A percentile compares a stretch with the other conserved stretches of the same genome.
phyloP scores from a whole-genome alignment of 2,113 vertebrate genomes.

The Uria aalge region DNA sequence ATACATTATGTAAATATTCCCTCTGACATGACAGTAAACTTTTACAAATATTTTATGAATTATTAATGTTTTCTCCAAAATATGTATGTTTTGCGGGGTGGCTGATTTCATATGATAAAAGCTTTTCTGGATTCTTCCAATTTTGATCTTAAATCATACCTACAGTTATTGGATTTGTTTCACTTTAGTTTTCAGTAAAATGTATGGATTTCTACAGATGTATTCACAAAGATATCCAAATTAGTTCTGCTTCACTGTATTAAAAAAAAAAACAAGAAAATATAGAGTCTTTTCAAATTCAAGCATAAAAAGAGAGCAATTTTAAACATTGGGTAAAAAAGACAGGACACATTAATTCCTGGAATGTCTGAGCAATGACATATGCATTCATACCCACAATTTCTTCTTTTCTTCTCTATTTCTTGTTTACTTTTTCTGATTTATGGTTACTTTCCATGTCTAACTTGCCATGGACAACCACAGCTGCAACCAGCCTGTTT shows the following conservation, averaged over 20 bases:
- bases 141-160: neutral
- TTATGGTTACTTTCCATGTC: neutral
- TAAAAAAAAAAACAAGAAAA: neutral
- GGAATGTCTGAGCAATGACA: neutral
- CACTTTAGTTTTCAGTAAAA: neutral
- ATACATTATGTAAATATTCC: neutral
- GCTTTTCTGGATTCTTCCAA: neutral
- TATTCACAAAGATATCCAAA: neutral
- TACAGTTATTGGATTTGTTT: neutral
- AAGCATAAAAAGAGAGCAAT: neutral
- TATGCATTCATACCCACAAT: neutral
- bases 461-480: neutral
- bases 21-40: neutral
- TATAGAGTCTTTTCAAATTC: neutral
- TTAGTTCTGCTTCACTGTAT: neutral
- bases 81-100: neutral
- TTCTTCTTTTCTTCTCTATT: neutral
- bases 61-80: neutral
- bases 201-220: neutral
- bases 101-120: neutral
- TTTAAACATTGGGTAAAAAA: neutral
- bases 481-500: neutral
- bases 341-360: neutral
- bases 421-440: neutral
- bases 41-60: neutral